phyloP scores from a whole-genome alignment of 2,113 vertebrate genomes.

The Carassius gibelio region DNA sequence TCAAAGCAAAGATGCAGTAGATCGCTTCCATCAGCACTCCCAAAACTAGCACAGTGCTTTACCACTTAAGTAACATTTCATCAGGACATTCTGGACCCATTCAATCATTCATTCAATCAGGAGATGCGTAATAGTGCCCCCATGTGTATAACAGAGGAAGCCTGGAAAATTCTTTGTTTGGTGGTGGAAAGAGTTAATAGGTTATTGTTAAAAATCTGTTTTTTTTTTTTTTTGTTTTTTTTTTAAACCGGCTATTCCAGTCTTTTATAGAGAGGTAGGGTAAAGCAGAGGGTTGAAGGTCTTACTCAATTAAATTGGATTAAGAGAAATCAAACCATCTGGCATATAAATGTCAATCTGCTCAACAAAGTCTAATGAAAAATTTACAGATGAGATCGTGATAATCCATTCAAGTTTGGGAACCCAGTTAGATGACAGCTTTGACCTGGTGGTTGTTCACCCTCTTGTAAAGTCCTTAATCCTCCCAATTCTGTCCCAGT shows the following conservation, averaged over 20 bases:
- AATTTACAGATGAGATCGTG: background rate
- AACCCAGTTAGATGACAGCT: background rate
- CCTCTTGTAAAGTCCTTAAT: background rate
- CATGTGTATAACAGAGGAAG: too few species aligned
- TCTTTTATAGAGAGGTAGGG: background rate
- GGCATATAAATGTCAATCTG: background rate
- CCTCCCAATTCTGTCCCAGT: background rate
- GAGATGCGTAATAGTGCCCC: too few species aligned
- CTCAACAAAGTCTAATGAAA: background rate
- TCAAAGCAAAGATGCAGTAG: too few species aligned
- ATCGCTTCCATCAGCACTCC: too few species aligned
- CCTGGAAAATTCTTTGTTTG: too few species aligned
- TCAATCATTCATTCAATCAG: too few species aligned
- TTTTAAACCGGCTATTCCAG: background rate
- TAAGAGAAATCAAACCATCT: too few species aligned
- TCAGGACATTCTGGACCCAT: too few species aligned
- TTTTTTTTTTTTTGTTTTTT: background rate
- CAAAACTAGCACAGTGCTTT: too few species aligned
- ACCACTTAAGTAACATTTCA: too few species aligned
- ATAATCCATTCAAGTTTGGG: background rate
- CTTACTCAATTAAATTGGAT: background rate
- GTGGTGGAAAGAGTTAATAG: too few species aligned
- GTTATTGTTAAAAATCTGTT: background rate
- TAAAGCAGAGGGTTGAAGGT: background rate
- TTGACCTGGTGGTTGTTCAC: background rate